phyloP scores from a whole-genome alignment of 2,888 invertebrate species.

The Cryptophagus acutangulus region DNA sequence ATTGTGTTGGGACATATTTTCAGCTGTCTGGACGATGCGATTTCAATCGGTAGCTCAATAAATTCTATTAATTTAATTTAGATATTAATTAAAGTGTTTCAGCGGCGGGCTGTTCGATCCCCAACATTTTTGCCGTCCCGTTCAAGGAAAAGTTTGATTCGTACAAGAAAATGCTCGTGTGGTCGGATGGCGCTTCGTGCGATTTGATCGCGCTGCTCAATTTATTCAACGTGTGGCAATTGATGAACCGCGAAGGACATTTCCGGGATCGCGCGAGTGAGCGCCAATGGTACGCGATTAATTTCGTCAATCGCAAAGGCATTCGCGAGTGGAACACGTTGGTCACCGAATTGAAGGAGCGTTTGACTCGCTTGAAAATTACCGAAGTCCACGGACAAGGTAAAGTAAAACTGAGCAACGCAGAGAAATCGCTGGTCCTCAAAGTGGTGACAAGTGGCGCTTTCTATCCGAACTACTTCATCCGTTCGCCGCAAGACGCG shows the following conservation, averaged over 20 bases:
- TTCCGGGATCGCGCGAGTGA: conserved; percentile 28
- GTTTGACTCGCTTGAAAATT: conserved; percentile 60
- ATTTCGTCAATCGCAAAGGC: conserved; percentile 67
- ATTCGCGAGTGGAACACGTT: conserved; percentile 69
- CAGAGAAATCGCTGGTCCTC: conserved; percentile 58
- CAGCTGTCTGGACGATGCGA: conserved; percentile 75
- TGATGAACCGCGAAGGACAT: conserved; percentile 30
- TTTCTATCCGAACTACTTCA: conserved; percentile 90
- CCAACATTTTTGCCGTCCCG: conserved; percentile 72
- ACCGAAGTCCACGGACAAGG: conserved; percentile 50
- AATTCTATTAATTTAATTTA: conserved; percentile 7
- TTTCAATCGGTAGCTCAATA: conserved; percentile 65
- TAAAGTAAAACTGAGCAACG: conserved; percentile 45
- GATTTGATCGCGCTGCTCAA: conserved; percentile 80
- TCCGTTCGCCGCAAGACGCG: conserved; percentile 50
- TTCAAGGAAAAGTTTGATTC: conserved; percentile 65
- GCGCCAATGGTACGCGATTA: conserved; percentile 61
- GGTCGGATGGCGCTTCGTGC: conserved; percentile 78
- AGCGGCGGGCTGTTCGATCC: conserved; percentile 80
- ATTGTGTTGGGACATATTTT: conserved; percentile 83
- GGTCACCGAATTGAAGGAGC: conserved; percentile 61
- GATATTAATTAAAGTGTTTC: conserved; percentile 30
- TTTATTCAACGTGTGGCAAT: conserved; percentile 72
- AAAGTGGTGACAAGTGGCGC: conserved; percentile 80
- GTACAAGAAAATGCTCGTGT: conserved; percentile 70